phyloP scores from a whole-genome alignment of 1,140 invertebrate species.

The Cydia pomonella region DNA sequence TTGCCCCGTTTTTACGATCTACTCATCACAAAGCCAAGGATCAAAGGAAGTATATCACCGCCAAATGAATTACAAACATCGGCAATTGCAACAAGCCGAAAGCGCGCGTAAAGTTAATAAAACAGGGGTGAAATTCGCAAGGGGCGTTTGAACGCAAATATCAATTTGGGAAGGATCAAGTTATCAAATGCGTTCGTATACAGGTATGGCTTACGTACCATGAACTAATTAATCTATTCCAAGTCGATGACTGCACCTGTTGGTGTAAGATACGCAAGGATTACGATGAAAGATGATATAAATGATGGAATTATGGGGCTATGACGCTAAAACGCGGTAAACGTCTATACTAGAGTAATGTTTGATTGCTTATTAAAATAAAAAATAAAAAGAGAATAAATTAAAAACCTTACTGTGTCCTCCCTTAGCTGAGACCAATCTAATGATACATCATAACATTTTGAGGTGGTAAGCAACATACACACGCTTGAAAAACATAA shows the following conservation, averaged over 20 bases:
- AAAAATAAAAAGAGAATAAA: too few species aligned
- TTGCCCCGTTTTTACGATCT: neutral
- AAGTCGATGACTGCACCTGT: neutral
- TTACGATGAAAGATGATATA: neutral
- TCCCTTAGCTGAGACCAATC: too few species aligned
- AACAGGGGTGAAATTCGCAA: neutral
- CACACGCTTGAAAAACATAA: too few species aligned
- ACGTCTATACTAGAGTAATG: neutral
- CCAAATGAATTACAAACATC: slow-evolving; percentile 15
- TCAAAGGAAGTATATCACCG: neutral
- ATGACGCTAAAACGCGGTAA: neutral
- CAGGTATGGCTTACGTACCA: slow-evolving; percentile 20
- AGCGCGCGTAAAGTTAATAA: neutral
- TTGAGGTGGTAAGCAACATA: too few species aligned
- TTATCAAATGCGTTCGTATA: slow-evolving; percentile 23
- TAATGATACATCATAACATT: too few species aligned
- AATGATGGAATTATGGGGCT: neutral
- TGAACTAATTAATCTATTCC: slow-evolving; percentile 18
- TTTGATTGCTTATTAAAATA: too few species aligned
- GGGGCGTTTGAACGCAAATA: slow-evolving; percentile 3
- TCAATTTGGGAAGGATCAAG: slow-evolving; percentile 10
- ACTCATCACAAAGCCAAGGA: slow-evolving; percentile 3
- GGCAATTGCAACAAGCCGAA: neutral
- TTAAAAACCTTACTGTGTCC: too few species aligned
- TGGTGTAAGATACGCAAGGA: neutral